Evolutionary conservation across 1,140 invertebrate species (phyloP), one percentile per base, ranked within the genome.

Genomic region (Drosophila triauraria): DNA sequence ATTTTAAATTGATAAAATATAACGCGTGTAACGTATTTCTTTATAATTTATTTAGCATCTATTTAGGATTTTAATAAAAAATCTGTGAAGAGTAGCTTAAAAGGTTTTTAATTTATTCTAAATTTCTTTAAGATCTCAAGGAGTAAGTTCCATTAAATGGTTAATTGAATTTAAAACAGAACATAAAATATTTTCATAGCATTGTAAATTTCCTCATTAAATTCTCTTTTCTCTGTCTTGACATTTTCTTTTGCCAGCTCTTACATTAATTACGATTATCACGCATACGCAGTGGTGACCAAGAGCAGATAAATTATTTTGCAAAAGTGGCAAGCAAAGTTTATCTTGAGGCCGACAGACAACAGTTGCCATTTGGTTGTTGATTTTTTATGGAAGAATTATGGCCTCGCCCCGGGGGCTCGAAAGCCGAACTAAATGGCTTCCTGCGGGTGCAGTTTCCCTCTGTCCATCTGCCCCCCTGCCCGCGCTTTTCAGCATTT

Each of bases 381-480:
- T 78, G 75, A 78, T 78, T 78, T 54, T 78, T 78, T 56, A 69
- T 78, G 56, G 38, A 78, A 69, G 70, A 74, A 78, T 68, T 78
- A 77, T 78, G 64, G 50, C 50, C n/a, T 43, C 50, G 35, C 56
- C 63, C 13, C 27, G 44, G 56, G 48, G 15, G 23, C 13, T 60
- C 43, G 44, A 67, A 35, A 69, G 56, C 56, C 50, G 43, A 78
- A 77, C 72, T 56, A 84, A 84, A 88, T 78, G 84, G 74, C 78
- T 81, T 88, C 84, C 80, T 81, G 77, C 42, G 67, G 75, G 57
- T 78, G 57, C 75, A 62, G 75, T 68, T 56, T 69, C 53, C 32
- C 23, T 40, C 35, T 40, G 53, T 56, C 32, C 51, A 23, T 54
- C 20, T 40, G 46, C n/a, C 40, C 20, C 27, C 43, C 15, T n/a